A percentile compares a stretch with the other conserved stretches of the same genome.
These are phyloP conservation scores for Cynopterus sphinx DNA, from an alignment of 2,797 vertebrate genomes.

Conservation along the genomic window DNA sequence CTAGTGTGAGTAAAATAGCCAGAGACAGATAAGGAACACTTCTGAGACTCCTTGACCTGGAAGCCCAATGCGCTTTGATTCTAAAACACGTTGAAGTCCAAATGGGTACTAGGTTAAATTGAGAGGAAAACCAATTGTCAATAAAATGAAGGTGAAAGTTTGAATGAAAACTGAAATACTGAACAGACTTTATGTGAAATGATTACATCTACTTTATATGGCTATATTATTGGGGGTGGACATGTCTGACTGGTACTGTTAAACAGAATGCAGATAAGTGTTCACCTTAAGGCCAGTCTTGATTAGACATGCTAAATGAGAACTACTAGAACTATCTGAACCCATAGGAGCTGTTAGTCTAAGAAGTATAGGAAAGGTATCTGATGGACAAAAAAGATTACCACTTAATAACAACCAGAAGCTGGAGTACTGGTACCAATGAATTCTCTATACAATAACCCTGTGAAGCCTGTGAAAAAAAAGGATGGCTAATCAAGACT, in stretches of 20 bases:
- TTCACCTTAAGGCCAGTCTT: not conserved
- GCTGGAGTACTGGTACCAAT: not conserved
- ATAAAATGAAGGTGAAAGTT: not conserved
- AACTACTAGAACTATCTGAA: not conserved
- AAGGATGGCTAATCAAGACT: not conserved
- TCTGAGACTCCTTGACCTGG: not conserved
- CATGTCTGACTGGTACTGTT: not conserved
- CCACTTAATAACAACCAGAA: not conserved
- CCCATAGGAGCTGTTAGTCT: not conserved
- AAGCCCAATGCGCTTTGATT: not conserved
- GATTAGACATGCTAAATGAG: not conserved
- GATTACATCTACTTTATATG: not conserved
- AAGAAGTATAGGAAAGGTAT: not conserved
- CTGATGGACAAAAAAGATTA: not conserved
- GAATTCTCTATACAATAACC: not conserved
- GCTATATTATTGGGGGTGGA: not conserved
- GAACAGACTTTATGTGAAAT: not conserved
- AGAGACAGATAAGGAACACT: not conserved
- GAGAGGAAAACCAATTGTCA: not conserved
- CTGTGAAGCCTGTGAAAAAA: not conserved
- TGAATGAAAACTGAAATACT: not conserved
- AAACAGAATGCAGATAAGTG: not conserved
- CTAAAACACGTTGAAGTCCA: not conserved
- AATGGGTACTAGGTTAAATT: not conserved
- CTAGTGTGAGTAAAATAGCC: not conserved